Conservation (phyloP, 2,797 vertebrate species). For the Hylomyscus alleni region DNA sequence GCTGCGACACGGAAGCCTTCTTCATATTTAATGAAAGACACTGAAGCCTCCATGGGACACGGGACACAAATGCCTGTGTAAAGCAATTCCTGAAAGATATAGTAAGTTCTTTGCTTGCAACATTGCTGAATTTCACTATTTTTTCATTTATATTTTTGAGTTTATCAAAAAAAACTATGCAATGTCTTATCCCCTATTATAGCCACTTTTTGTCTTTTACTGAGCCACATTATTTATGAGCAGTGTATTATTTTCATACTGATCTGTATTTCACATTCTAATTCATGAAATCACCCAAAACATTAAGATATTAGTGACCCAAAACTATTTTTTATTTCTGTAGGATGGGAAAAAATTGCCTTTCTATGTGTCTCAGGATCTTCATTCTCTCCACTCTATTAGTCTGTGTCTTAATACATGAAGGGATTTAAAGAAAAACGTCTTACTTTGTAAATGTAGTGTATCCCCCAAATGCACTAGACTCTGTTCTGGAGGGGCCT, state of each 20-base stretch:
- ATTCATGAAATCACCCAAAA: conserved; percentile 50
- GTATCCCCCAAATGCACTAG: neutral
- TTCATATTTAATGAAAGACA: neutral
- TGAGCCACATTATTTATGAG: neutral
- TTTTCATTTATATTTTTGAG: neutral
- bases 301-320: neutral
- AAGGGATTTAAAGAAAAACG: conserved; percentile 1
- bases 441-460: neutral
- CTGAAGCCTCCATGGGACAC: neutral
- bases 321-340: neutral
- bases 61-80: neutral
- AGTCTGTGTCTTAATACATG: neutral
- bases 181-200: neutral
- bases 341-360: neutral
- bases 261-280: conserved; percentile 33
- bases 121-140: neutral
- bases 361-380: neutral
- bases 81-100: neutral
- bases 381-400: neutral
- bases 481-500: neutral
- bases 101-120: neutral
- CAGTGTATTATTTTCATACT: conserved; percentile 16
- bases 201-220: neutral
- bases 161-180: neutral
- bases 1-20: neutral